Base-by-base conservation (phyloP, 2,888 invertebrate genomes). In the Acanthosepion pharaonis region DNA sequence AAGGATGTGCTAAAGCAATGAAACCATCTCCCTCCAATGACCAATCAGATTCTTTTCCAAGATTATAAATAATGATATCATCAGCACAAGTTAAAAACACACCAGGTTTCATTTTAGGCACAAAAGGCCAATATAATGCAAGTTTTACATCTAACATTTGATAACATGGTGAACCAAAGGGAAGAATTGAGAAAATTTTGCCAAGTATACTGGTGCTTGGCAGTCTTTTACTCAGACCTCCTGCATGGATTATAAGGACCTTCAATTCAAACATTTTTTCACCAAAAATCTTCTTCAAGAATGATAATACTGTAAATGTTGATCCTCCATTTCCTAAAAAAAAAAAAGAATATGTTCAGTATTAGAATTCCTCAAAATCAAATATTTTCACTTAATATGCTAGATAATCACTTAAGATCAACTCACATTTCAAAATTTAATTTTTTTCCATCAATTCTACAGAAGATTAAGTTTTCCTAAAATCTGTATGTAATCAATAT, bases 181-280 rank as follows among this genome's bases (percentile, higher is more conserved):
- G 98, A 23, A 98, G 95, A 64, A 97, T 96, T 28, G 97, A 97
- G 95, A 98, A 98, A 8, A 98, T 96, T 95, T 98, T 98, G 5
- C 98, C 98, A 20, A 97, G 96, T 33, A 97, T 96, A 95, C 97
- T 97, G 49, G 97, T 97, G 95, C 97, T 97, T 18, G 98, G 98
- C 95, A 98, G 96, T n/a, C 98, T 96, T 96, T 98, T 97, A 95
- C 98, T 98, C 96, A 97, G 97, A 4, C 98, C 98, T 25, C 98
- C 98, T 94, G 97, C 97, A 96, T 97, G 97, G 48, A 98, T 97
- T 28, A 98, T 96, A 23, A 98, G 96, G 4, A 97, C 96, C 94
- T 96, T 96, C 95, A 95, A 96, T 9, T 95, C 92, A 95, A 95
- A 96, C 94, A 97, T 95, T 42, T 95, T 95, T 15, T 96, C 96